These are phyloP conservation scores for Idaea dimidiata DNA, from an alignment of 2,888 invertebrate species.

Conservation along the genomic window DNA sequence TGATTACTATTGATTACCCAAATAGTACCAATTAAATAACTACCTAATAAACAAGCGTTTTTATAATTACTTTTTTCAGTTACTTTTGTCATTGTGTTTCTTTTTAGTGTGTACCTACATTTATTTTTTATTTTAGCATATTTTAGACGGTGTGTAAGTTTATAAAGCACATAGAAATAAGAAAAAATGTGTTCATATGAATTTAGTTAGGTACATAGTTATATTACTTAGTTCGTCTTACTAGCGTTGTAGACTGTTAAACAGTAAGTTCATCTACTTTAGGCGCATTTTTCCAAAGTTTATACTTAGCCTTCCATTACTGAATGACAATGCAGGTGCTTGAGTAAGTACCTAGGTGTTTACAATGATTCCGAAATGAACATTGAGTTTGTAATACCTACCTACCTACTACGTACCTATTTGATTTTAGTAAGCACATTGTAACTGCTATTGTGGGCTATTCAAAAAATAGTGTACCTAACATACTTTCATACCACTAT, in stretches of 20 bases:
- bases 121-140: conserved; percentile 37
- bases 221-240: conserved; percentile 52
- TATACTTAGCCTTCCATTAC: conserved; percentile 32
- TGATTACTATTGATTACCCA: background rate
- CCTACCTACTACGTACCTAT: background rate
- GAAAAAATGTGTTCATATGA: conserved; percentile 80
- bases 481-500: conserved; percentile 26
- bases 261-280: conserved; percentile 62
- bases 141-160: conserved; percentile 59
- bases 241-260: conserved; percentile 71
- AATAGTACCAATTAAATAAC: background rate
- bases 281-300: conserved; percentile 32
- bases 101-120: conserved; percentile 11
- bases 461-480: conserved; percentile 33
- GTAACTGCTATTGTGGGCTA: conserved; percentile 20
- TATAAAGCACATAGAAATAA: conserved; percentile 67
- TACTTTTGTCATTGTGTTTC: conserved; percentile 6
- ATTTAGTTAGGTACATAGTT: conserved; percentile 73
- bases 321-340: background rate
- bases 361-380: background rate
- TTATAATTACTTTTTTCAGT: background rate
- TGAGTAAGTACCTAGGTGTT: conserved; percentile 1
- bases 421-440: conserved; percentile 4
- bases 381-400: background rate
- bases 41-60: background rate